Percentiles rank a stretch among this genome's conserved stretches.
Evolutionary conservation across 2,797 vertebrate species (phyloP).

Genomic region (Cryptoblepharus egeriae): DNA sequence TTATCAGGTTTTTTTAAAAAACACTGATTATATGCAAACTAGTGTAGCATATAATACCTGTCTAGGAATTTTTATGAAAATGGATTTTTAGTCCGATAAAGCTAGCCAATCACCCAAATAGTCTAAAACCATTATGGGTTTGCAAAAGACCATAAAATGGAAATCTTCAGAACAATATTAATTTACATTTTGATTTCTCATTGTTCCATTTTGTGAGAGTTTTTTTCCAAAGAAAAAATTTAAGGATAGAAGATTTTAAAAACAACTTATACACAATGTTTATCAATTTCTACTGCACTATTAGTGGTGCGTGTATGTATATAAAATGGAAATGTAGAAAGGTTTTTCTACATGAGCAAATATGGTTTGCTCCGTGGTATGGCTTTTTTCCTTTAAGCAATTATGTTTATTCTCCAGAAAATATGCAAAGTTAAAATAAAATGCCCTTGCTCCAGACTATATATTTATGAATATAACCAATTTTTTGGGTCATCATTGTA

Average conservation of each 20-base stretch:
- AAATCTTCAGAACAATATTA: background rate
- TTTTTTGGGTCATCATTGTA: conserved; percentile 6
- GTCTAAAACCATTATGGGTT: background rate
- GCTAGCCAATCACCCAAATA: background rate
- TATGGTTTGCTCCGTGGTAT: background rate
- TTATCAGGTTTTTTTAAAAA: background rate
- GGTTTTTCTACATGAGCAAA: too few species aligned
- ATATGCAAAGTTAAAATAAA: background rate
- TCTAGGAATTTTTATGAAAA: conserved; percentile 18
- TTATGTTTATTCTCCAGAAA: background rate
- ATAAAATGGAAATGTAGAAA: background rate
- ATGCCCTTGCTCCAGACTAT: background rate
- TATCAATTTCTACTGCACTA: background rate
- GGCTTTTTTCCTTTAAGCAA: background rate
- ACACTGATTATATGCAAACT: background rate
- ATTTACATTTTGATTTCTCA: background rate
- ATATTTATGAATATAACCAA: background rate
- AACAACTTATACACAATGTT: background rate
- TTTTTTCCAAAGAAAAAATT: background rate
- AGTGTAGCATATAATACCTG: background rate
- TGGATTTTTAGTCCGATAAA: background rate
- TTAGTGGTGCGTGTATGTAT: background rate
- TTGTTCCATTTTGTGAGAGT: background rate
- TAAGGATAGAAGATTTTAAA: background rate
- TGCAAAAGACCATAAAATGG: background rate